Conservation (phyloP, 2,113 vertebrate genomes). For the Notothenia coriiceps region DNA sequence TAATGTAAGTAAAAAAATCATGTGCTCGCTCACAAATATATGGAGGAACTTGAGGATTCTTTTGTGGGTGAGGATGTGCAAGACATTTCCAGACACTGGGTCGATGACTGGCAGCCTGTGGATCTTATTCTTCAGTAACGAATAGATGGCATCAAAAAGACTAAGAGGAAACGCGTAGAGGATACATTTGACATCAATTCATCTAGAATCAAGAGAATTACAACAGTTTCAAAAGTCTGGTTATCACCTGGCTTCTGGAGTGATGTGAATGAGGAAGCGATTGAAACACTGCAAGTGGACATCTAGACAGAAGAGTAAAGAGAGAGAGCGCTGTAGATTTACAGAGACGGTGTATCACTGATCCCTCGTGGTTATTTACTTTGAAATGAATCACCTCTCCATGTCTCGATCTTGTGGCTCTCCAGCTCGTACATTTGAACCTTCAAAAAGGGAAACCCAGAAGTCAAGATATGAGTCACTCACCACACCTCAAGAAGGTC, state of each 20-base stretch:
- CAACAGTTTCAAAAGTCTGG: background rate
- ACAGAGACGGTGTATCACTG: background rate
- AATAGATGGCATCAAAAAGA: conserved; percentile 94
- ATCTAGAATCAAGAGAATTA: background rate
- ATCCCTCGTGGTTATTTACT: conserved; percentile 70
- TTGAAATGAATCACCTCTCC: conserved; percentile 91
- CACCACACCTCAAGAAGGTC: background rate
- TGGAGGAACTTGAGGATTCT: conserved; percentile 97
- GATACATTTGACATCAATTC: background rate
- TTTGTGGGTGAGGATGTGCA: conserved; percentile 97
- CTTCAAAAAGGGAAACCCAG: conserved; percentile 70
- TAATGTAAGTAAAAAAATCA: background rate
- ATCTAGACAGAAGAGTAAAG: conserved; percentile 82
- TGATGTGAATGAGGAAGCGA: conserved; percentile 90
- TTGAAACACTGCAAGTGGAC: conserved; percentile 91
- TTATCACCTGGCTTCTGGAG: conserved; percentile 90
- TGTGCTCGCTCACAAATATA: conserved; percentile 85
- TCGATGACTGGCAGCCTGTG: conserved; percentile 96
- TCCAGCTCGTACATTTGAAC: conserved; percentile 98
- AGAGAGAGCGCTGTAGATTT: background rate
- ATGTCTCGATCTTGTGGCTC: conserved; percentile 97
- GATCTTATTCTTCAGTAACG: conserved; percentile 94
- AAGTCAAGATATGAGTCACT: background rate
- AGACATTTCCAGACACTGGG: conserved; percentile 90
- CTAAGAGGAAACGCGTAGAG: conserved; percentile 70